Conservation (phyloP, 2,888 invertebrate genomes). For the Zygogramma bicolorata region DNA sequence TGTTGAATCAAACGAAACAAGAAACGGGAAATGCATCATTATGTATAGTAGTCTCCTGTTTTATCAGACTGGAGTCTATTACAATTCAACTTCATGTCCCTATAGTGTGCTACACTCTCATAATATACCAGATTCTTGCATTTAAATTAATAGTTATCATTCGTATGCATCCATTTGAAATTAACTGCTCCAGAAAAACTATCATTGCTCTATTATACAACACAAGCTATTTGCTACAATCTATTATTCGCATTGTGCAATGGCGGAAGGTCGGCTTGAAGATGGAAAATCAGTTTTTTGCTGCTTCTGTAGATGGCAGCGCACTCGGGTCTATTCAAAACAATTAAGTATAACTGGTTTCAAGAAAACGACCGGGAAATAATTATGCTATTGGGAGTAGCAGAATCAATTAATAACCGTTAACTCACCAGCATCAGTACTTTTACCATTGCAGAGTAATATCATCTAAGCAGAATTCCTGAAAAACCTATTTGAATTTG, state of each 20-base stretch:
- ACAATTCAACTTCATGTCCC: conserved; percentile 30
- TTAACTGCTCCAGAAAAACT: conserved; percentile 51
- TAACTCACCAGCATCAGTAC: conserved; percentile 16
- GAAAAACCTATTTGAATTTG: not conserved
- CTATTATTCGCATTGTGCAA: conserved; percentile 48
- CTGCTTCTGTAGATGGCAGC: conserved; percentile 49
- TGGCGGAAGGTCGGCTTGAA: conserved; percentile 46
- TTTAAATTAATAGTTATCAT: conserved; percentile 35
- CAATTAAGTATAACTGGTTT: conserved; percentile 53
- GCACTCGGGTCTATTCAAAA: conserved; percentile 41
- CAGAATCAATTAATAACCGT: conserved; percentile 46
- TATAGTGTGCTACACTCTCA: conserved; percentile 30
- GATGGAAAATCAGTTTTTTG: conserved; percentile 50
- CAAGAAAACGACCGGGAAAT: conserved; percentile 47
- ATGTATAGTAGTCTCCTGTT: conserved; percentile 21
- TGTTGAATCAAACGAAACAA: too few relatives aligned
- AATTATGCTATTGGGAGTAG: conserved; percentile 49
- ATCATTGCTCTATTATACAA: conserved; percentile 53
- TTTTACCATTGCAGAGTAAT: not conserved
- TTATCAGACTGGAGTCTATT: conserved; percentile 33
- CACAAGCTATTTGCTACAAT: conserved; percentile 45
- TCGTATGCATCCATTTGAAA: conserved; percentile 31
- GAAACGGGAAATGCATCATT: conserved; percentile 33
- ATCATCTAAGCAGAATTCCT: too few relatives aligned
- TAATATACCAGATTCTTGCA: conserved; percentile 37